A percentile compares a stretch with the other conserved stretches of the same genome.
phyloP scores from a whole-genome alignment of 1,140 invertebrate genomes.

The Drosophila orosa region DNA sequence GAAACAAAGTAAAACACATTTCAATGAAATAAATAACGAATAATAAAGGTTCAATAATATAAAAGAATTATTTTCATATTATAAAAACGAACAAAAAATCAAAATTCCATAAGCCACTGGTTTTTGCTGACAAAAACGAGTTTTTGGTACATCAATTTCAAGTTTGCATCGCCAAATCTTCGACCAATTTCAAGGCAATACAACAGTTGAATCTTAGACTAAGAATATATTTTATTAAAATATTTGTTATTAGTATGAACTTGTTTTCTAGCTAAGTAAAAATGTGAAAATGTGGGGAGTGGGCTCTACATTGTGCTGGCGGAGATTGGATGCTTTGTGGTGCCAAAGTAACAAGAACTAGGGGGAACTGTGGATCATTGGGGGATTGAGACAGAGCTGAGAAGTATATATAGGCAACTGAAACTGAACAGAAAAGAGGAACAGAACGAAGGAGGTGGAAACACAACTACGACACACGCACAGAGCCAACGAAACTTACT shows the following conservation, averaged over 20 bases:
- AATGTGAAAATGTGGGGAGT: conserved; percentile 24
- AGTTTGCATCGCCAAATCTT: not conserved
- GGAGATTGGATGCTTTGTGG: conserved; percentile 33
- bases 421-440: conserved; percentile 28
- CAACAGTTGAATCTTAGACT: conserved; percentile 5
- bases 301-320: conserved; percentile 38
- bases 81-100: too few species aligned
- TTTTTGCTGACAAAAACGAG: too few species aligned
- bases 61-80: too few species aligned
- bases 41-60: too few species aligned
- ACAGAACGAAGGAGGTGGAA: conserved; percentile 19
- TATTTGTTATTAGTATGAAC: conserved; percentile 20
- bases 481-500: conserved; percentile 81
- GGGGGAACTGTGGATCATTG: conserved; percentile 14
- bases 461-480: conserved; percentile 70
- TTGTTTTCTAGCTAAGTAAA: conserved; percentile 33
- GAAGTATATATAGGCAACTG: conserved; percentile 5
- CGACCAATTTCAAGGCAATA: not conserved
- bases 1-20: too few species aligned
- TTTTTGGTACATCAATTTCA: not conserved
- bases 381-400: conserved; percentile 3
- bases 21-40: too few species aligned
- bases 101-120: too few species aligned
- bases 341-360: conserved; percentile 35
- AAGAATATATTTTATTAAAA: conserved; percentile 1